A percentile compares a stretch with the other conserved stretches of the same genome.
Evolutionary conservation across 2,797 vertebrate species (phyloP).

Genomic region (Phoxinus dragarum): DNA sequence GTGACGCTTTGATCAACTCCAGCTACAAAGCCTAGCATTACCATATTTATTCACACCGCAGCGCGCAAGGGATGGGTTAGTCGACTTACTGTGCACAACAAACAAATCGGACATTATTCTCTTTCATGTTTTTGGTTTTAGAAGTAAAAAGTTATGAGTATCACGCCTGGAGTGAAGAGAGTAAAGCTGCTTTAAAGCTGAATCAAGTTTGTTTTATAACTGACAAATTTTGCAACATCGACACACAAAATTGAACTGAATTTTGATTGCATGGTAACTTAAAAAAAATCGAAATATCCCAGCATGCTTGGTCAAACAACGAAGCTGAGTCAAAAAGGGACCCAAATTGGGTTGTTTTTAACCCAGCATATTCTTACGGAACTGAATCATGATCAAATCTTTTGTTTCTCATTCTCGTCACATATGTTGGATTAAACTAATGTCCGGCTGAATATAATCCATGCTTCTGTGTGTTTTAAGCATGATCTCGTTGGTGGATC

Average conservation of each 20-base stretch:
- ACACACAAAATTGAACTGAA: neutral
- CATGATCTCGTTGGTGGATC: neutral
- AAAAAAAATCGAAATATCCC: neutral
- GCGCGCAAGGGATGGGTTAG: neutral
- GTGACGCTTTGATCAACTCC: neutral
- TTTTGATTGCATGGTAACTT: neutral
- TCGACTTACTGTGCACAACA: neutral
- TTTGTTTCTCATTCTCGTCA: neutral
- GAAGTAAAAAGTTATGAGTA: constrained; percentile 40
- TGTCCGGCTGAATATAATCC: neutral
- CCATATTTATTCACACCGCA: constrained; percentile 31
- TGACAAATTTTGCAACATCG: neutral
- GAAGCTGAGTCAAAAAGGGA: neutral
- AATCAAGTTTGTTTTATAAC: neutral
- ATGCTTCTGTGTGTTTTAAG: neutral
- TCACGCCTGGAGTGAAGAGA: constrained; percentile 59
- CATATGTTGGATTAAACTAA: neutral
- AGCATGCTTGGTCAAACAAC: too few species aligned
- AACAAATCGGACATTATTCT: neutral
- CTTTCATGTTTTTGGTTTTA: neutral
- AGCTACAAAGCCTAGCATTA: neutral
- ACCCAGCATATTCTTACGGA: neutral
- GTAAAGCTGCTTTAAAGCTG: neutral
- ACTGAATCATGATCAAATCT: neutral
- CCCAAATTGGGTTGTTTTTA: neutral